A percentile compares a stretch with the other conserved stretches of the same genome.
phyloP scores from a whole-genome alignment of 2,888 invertebrate species.

The Cheilosia urbana region DNA sequence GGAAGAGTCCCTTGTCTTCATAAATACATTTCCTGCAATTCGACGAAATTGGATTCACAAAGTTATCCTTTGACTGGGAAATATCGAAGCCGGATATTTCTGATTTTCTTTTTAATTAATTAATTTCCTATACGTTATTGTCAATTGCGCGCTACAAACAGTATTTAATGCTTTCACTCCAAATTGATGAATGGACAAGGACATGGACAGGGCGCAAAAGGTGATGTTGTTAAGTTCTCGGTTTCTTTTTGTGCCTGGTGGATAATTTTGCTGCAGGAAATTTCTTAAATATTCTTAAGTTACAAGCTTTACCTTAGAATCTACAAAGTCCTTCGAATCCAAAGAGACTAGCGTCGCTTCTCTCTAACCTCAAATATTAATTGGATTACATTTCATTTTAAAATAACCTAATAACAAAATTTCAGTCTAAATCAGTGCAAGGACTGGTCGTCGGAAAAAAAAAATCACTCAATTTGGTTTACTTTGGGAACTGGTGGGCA shows the following conservation, averaged over 20 bases:
- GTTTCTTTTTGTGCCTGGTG: too few species aligned
- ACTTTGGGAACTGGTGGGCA: not conserved
- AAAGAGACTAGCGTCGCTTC: not conserved
- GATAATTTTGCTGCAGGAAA: too few species aligned
- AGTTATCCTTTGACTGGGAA: not conserved
- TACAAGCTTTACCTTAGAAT: too few species aligned
- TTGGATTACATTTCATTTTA: conserved; percentile 17
- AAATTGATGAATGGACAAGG: too few species aligned
- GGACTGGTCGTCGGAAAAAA: conserved; percentile 1
- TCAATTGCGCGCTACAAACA: not conserved
- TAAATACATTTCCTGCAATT: conserved; percentile 13
- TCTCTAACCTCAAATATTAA: conserved; percentile 13
- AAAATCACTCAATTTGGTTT: not conserved
- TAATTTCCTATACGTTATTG: conserved; percentile 6
- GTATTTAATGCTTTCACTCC: too few species aligned
- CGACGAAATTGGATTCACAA: not conserved
- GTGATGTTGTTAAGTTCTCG: not conserved
- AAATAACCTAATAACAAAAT: not conserved
- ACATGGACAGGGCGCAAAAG: not conserved
- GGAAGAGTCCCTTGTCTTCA: not conserved
- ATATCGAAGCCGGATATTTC: conserved; percentile 11
- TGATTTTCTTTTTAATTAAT: conserved; percentile 9
- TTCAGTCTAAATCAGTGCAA: not conserved
- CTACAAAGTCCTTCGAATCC: not conserved
- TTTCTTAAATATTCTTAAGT: too few species aligned